phyloP scores from a whole-genome alignment of 2,888 invertebrate species.

The Onchidella celtica region DNA sequence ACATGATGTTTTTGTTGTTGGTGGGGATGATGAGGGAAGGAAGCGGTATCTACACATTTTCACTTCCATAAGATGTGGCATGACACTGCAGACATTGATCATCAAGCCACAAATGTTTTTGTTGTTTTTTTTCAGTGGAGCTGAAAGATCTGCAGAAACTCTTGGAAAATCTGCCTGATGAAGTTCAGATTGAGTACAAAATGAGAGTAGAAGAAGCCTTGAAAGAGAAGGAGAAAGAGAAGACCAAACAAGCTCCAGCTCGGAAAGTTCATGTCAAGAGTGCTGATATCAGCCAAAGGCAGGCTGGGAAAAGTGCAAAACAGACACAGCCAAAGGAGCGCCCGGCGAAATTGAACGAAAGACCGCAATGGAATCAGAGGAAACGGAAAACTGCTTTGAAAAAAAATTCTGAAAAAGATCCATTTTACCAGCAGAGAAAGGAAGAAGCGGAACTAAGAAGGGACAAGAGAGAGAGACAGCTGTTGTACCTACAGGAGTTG shows the following conservation, averaged over 20 bases:
- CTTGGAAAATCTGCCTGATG: conserved; percentile 56
- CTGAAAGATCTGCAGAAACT: conserved; percentile 42
- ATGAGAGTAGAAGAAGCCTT: conserved; percentile 46
- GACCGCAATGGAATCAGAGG: conserved; percentile 71
- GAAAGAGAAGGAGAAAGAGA: conserved; percentile 34
- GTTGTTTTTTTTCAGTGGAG: conserved; percentile 47
- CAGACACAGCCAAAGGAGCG: conserved; percentile 47
- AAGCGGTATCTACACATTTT: too few relatives aligned
- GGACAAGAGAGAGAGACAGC: conserved; percentile 67
- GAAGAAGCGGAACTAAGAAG: conserved; percentile 62
- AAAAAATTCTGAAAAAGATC: conserved; percentile 77
- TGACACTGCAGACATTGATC: too few relatives aligned
- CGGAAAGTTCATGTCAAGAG: conserved; percentile 70
- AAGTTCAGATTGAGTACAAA: conserved; percentile 67
- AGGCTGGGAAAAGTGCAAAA: conserved; percentile 51
- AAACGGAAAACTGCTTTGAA: conserved; percentile 56
- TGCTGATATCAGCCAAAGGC: conserved; percentile 56
- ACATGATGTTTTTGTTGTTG: too few relatives aligned
- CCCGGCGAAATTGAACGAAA: conserved; percentile 53
- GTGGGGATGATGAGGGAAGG: too few relatives aligned
- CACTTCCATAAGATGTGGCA: too few relatives aligned
- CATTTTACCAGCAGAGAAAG: conserved; percentile 68
- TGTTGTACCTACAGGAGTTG: conserved; percentile 71
- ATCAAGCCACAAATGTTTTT: too few relatives aligned
- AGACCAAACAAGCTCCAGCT: conserved; percentile 45